Conservation (phyloP, 2,888 invertebrate genomes). For the Drosophila neoperkinsi region DNA sequence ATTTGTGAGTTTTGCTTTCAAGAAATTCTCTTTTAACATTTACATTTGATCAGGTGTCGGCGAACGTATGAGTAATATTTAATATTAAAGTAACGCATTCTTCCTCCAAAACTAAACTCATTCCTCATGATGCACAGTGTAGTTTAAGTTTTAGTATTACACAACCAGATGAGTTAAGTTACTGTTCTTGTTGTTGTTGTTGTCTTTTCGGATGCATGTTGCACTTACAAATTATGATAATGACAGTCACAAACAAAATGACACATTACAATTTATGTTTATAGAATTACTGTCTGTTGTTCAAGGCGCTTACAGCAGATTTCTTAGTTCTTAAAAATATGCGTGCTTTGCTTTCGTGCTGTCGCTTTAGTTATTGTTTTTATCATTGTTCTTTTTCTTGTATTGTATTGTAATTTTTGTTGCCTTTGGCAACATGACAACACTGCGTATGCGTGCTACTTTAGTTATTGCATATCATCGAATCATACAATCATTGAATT, state of each 20-base stretch:
- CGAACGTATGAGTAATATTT: slow-evolving; percentile 45
- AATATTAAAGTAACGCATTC: slow-evolving; percentile 50
- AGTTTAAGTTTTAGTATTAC: slow-evolving; percentile 23
- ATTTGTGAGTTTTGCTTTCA: slow-evolving; percentile 15
- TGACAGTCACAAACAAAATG: slow-evolving; percentile 44
- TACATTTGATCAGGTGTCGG: slow-evolving; percentile 29
- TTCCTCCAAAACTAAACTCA: slow-evolving; percentile 22
- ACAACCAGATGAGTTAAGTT: slow-evolving; percentile 53
- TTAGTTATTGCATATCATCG: slow-evolving; percentile 67
- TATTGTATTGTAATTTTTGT: neutral
- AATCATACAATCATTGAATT: slow-evolving; percentile 64
- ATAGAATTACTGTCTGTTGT: slow-evolving; percentile 39
- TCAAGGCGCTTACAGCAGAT: slow-evolving; percentile 44
- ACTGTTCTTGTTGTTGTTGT: slow-evolving; percentile 44
- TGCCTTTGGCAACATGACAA: slow-evolving; percentile 50
- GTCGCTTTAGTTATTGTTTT: slow-evolving; percentile 20
- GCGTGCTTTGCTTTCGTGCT: slow-evolving; percentile 39
- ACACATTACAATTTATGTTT: slow-evolving; percentile 39
- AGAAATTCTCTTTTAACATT: slow-evolving; percentile 24
- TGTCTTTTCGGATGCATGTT: slow-evolving; percentile 46
- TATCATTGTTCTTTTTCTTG: slow-evolving; percentile 24
- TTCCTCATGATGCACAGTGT: slow-evolving; percentile 22
- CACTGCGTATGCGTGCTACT: slow-evolving; percentile 70
- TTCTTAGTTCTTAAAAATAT: slow-evolving; percentile 30
- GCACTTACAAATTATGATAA: slow-evolving; percentile 41